Evolutionary conservation across 2,797 vertebrate genomes (phyloP).

Genomic region (Sciurus vulgaris): DNA sequence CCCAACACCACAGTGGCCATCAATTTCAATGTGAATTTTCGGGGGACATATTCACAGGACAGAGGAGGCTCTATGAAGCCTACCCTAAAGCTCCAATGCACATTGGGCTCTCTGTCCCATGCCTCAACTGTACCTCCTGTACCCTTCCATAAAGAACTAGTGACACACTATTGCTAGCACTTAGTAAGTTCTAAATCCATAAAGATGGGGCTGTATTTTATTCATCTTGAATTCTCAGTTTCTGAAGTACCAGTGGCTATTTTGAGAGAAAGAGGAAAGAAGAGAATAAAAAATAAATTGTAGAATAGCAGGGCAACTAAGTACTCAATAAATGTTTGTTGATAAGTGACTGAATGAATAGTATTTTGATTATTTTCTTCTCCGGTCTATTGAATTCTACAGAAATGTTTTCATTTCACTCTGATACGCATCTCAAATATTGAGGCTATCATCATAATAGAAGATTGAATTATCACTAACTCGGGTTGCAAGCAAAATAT

Average conservation of each 20-base stretch:
- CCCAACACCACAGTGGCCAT: neutral
- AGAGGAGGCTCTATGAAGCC: neutral
- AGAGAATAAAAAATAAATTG: neutral
- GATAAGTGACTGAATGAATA: conserved; percentile 69
- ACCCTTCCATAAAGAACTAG: neutral
- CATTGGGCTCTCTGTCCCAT: neutral
- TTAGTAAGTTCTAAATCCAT: neutral
- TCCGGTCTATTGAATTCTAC: conserved; percentile 69
- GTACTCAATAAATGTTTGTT: conserved; percentile 55
- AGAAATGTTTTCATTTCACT: conserved; percentile 68
- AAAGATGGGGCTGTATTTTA: neutral
- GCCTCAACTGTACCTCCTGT: accelerated
- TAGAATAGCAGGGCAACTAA: neutral
- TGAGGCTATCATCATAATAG: conserved; percentile 62
- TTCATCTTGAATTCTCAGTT: conserved; percentile 7
- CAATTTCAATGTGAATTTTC: neutral
- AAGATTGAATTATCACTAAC: conserved; percentile 71
- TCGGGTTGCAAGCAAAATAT: conserved; percentile 59
- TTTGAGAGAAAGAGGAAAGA: neutral
- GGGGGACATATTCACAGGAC: neutral
- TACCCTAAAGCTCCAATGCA: neutral
- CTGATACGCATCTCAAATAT: conserved; percentile 70
- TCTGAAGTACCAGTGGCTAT: conserved; percentile 21
- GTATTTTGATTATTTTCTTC: conserved; percentile 71
- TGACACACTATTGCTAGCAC: neutral